These are phyloP conservation scores for Lepidonotus clava DNA, from an alignment of 2,888 invertebrate genomes.

Conservation along the genomic window DNA sequence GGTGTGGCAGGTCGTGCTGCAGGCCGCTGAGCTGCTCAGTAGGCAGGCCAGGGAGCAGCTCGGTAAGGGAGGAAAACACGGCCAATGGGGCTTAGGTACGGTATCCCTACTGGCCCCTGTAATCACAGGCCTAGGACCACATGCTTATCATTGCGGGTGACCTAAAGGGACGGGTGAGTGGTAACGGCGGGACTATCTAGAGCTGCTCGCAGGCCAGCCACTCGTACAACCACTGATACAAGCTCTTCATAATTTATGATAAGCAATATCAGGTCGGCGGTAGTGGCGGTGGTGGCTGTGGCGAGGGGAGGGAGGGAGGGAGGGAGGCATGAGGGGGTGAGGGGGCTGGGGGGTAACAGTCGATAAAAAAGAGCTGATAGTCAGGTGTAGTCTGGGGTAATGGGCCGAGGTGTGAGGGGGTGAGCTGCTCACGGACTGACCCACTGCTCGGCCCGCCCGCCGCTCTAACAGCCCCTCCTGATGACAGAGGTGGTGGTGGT, in stretches of 20 bases:
- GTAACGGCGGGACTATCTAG: too few relatives aligned
- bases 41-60: too few relatives aligned
- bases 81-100: too few relatives aligned
- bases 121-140: too few relatives aligned
- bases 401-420: background rate
- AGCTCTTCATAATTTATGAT: conserved; percentile 26
- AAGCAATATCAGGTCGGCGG: background rate
- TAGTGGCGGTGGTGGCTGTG: background rate
- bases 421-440: background rate
- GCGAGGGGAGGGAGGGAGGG: background rate
- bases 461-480: background rate
- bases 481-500: background rate
- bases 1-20: too few relatives aligned
- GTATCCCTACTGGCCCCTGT: too few relatives aligned
- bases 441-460: background rate
- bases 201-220: too few relatives aligned
- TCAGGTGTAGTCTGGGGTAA: background rate
- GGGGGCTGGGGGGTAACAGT: background rate
- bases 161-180: too few relatives aligned
- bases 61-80: too few relatives aligned
- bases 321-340: background rate
- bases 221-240: background rate
- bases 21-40: too few relatives aligned
- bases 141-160: too few relatives aligned
- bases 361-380: too few relatives aligned